These are phyloP conservation scores for Caenorhabditis briggsae DNA, from an alignment of 1,140 invertebrate genomes.

Conservation along the genomic window DNA sequence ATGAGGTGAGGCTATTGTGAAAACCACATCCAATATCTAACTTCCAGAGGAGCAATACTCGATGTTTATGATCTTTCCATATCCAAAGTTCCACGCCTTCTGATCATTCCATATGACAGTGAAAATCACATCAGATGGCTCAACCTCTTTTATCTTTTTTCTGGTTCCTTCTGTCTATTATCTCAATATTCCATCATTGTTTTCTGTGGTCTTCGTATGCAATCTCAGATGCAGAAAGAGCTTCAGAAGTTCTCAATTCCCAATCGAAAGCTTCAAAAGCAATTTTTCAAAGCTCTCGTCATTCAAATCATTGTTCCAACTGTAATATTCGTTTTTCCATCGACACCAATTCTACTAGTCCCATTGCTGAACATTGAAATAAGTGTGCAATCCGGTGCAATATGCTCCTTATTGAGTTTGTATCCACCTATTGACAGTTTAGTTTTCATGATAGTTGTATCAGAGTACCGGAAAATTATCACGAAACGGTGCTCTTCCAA, in stretches of 20 bases:
- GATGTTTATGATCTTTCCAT: background rate
- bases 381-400: background rate
- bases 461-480: conserved; percentile 2
- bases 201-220: background rate
- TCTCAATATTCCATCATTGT: background rate
- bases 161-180: background rate
- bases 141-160: background rate
- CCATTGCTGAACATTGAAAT: background rate
- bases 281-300: conserved; percentile 9
- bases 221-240: background rate
- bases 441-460: background rate
- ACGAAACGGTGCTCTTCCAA: background rate
- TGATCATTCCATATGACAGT: background rate
- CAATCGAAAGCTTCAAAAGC: conserved; percentile 11
- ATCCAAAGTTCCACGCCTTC: background rate
- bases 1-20: background rate
- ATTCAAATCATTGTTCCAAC: conserved; percentile 5
- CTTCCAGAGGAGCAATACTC: background rate
- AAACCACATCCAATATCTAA: background rate
- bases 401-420: background rate
- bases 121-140: background rate
- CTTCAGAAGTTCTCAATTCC: background rate
- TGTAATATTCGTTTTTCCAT: background rate
- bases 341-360: background rate
- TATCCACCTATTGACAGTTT: background rate